phyloP scores from a whole-genome alignment of 2,797 vertebrate genomes.

The Argyrosomus regius region DNA sequence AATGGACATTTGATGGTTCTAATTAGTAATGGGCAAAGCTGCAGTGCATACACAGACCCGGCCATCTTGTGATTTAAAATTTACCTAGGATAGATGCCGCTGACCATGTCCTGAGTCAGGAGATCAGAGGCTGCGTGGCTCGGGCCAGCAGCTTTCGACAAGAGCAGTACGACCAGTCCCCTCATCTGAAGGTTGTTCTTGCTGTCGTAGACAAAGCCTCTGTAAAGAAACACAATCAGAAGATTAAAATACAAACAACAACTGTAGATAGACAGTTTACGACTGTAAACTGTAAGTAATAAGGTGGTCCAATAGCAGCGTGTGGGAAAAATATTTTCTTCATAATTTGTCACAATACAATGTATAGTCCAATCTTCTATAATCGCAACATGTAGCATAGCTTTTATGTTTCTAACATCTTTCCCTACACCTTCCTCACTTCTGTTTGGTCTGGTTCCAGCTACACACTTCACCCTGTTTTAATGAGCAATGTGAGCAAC shows the following conservation, averaged over 20 bases:
- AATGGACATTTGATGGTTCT: slow-evolving; percentile 9
- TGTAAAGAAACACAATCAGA: slow-evolving; percentile 68
- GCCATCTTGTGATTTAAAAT: not conserved
- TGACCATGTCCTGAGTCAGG: slow-evolving; percentile 91
- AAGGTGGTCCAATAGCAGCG: not conserved
- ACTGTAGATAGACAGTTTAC: not conserved
- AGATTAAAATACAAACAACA: not conserved
- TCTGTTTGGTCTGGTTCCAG: not conserved
- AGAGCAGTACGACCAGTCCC: slow-evolving; percentile 92
- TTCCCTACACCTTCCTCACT: not conserved
- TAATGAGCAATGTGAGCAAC: slow-evolving; percentile 13
- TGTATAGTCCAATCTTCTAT: not conserved
- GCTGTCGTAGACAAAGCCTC: slow-evolving; percentile 93
- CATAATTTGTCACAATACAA: not conserved
- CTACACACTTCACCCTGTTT: not conserved
- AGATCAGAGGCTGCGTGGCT: slow-evolving; percentile 76
- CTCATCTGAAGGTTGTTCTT: slow-evolving; percentile 94
- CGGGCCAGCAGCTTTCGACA: slow-evolving; percentile 97
- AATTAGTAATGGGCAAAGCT: not conserved
- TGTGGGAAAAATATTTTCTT: not conserved
- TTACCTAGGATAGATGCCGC: slow-evolving; percentile 97
- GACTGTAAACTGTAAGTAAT: not conserved
- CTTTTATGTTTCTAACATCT: not conserved
- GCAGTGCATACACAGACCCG: not conserved
- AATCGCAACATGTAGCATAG: not conserved